Conservation (phyloP, 2,113 vertebrate species). For the Acanthisitta chloris region DNA sequence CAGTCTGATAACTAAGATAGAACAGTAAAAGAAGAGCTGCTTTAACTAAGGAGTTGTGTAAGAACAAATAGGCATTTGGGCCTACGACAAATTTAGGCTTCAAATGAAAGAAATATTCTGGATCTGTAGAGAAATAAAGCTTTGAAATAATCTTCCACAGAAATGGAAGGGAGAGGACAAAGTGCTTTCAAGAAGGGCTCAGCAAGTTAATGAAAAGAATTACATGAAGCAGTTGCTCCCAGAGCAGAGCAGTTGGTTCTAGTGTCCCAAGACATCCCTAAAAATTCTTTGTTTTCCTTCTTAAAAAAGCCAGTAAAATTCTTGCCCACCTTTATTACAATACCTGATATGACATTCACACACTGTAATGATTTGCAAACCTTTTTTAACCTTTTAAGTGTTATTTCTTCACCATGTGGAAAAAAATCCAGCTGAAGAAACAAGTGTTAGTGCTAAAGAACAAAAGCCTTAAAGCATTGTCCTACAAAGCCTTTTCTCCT, state of each 20-base stretch:
- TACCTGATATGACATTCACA: neutral
- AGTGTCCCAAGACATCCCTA: neutral
- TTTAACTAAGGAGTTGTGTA: neutral
- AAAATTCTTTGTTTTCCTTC: neutral
- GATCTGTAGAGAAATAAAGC: constrained; percentile 1
- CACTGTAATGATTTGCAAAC: neutral
- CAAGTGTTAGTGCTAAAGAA: neutral
- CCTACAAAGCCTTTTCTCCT: neutral
- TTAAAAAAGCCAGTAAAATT: neutral
- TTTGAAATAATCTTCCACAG: neutral
- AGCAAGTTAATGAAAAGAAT: neutral
- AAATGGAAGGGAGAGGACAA: neutral
- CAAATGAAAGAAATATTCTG: neutral
- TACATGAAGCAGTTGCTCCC: neutral
- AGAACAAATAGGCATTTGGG: neutral
- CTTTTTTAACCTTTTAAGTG: neutral
- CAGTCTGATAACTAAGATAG: neutral
- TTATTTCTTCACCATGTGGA: neutral
- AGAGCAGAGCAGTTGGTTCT: neutral
- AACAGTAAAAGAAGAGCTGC: neutral
- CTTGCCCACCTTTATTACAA: neutral
- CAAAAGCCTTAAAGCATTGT: neutral
- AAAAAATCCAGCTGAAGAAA: neutral
- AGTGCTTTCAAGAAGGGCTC: neutral
- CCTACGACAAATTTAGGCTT: neutral